Percentiles rank a stretch among this genome's conserved stretches.
These are phyloP conservation scores for Toxonevra muliebris DNA, from an alignment of 2,888 invertebrate species.

Conservation along the genomic window DNA sequence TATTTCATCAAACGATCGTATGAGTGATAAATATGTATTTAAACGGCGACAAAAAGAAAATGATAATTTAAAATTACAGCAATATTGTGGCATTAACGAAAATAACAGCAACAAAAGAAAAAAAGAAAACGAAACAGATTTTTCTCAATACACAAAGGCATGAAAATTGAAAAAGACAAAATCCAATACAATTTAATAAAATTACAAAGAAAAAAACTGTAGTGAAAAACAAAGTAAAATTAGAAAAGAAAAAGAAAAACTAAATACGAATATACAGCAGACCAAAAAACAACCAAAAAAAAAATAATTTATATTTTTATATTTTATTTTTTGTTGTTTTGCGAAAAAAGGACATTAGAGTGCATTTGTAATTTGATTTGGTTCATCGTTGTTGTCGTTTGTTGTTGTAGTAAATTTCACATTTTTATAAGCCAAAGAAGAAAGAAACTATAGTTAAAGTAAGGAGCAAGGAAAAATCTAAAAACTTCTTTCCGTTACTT, in stretches of 20 bases:
- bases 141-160: slow-evolving; percentile 13
- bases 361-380: slow-evolving; percentile 27
- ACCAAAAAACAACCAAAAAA: neutral
- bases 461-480: too few relatives aligned
- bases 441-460: too few relatives aligned
- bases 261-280: slow-evolving; percentile 22
- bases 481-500: neutral
- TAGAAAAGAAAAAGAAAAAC: slow-evolving; percentile 13
- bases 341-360: slow-evolving; percentile 9
- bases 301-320: too few relatives aligned
- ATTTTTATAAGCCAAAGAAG: too few relatives aligned
- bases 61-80: slow-evolving; percentile 13
- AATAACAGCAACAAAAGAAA: neutral
- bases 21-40: too few relatives aligned
- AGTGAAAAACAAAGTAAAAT: slow-evolving; percentile 18
- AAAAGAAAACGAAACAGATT: slow-evolving; percentile 4
- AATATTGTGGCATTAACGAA: slow-evolving; percentile 17
- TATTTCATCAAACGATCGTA: too few relatives aligned
- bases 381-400: neutral
- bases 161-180: slow-evolving; percentile 4
- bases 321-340: too few relatives aligned
- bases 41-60: slow-evolving; percentile 12
- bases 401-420: too few relatives aligned
- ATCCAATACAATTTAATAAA: neutral
- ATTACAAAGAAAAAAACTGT: slow-evolving; percentile 2